phyloP scores from a whole-genome alignment of 2,888 invertebrate species.

The Drosophila tripunctata region DNA sequence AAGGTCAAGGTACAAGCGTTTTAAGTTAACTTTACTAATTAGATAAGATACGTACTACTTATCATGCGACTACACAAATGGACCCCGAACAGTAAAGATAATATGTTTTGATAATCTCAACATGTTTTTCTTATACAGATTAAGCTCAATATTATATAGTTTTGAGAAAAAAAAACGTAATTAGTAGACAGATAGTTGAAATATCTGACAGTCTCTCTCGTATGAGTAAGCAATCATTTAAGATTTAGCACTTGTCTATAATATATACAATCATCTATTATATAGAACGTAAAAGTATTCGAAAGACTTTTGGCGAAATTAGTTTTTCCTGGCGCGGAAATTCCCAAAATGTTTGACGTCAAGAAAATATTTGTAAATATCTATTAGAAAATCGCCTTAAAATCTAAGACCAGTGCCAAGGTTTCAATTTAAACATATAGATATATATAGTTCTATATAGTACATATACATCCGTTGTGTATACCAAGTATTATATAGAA shows the following conservation, averaged over 20 bases:
- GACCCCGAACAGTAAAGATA: slow-evolving; percentile 22
- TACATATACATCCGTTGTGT: slow-evolving; percentile 15
- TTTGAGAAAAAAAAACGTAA: background rate
- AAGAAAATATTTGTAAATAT: slow-evolving; percentile 42
- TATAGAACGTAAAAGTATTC: slow-evolving; percentile 12
- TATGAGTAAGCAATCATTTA: slow-evolving; percentile 49
- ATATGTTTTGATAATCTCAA: slow-evolving; percentile 4
- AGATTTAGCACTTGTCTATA: slow-evolving; percentile 17
- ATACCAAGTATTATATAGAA: slow-evolving; percentile 14
- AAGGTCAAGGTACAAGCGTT: slow-evolving; percentile 50
- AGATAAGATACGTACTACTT: slow-evolving; percentile 48
- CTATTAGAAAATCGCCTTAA: slow-evolving; percentile 22
- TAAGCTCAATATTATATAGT: background rate
- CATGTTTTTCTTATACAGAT: background rate
- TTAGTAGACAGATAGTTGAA: slow-evolving; percentile 5
- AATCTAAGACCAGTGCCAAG: slow-evolving; percentile 59
- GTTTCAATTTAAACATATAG: slow-evolving; percentile 34
- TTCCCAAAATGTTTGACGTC: slow-evolving; percentile 58
- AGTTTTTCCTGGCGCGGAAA: slow-evolving; percentile 44
- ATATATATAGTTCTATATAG: background rate
- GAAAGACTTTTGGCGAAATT: slow-evolving; percentile 18
- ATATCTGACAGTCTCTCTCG: background rate
- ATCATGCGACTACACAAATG: slow-evolving; percentile 3
- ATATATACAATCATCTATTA: background rate
- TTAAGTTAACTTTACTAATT: slow-evolving; percentile 9